Evolutionary conservation across 2,797 vertebrate species (phyloP), one percentile per base, ranked within the genome.

Genomic region (Cyclopterus lumpus): DNA sequence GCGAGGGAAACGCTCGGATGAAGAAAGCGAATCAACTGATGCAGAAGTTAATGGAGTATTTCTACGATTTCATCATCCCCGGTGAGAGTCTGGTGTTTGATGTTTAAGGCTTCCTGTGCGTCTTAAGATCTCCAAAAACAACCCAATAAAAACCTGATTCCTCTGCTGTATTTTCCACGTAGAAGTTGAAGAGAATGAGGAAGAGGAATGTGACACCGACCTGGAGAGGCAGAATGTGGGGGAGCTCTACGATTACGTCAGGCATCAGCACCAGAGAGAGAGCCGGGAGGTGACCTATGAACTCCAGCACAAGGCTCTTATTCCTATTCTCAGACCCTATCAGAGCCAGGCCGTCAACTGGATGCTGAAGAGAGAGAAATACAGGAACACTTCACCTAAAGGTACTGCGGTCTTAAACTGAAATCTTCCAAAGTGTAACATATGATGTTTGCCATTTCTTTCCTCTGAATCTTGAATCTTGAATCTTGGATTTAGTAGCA

Each of bases 341-440:
- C 98, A 99, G 91, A 96, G 96, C 63, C 97, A 99, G 69, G 98
- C 98, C 18, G 98, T 99, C 81, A 96, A 95, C 84, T 99, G 98
- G 98, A 99, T 99, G 98, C 95, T 99, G 68, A 93, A 75, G 53
- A 95, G 93, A 68, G 98, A 99, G 86, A 96, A 92, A 20, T 93
- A 92, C 83, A 83, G 83, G 71, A 94, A 77, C 32, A 66, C 67
- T 4, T 73, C 81, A 24, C 72, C 76, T 1, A 92, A 93, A 94
- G 94, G 94, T 95, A 54, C 30, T 54, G 49, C 9, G 32, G n/a
- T 51, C 44, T 30, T 14, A 53, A 24, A 49, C 32, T 22, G 5
- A 49, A 8, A 12, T 68, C 58, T n/a, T 22, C 26, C 10, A 42
- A 44, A 32, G 54, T 69, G 6, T 51, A 49, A 26, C 67, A 38